A percentile compares a stretch with the other conserved stretches of the same genome.
Conservation (phyloP, 2,888 invertebrate genomes). For the Drosophila mercatorum region DNA sequence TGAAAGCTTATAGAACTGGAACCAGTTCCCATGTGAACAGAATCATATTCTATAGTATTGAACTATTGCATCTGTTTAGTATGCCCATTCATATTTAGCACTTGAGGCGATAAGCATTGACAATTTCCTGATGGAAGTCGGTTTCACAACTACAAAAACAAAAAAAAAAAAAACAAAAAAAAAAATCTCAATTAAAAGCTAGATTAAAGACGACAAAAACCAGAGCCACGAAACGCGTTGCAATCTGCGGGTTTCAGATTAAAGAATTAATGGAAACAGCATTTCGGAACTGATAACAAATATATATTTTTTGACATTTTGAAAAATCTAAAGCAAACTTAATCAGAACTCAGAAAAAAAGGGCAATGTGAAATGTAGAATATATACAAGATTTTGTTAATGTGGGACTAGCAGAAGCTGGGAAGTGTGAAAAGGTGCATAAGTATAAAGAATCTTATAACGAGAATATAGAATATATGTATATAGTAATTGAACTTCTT, state of each 20-base stretch:
- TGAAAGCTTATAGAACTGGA: neutral
- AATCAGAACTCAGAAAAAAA: slow-evolving; percentile 3
- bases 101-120: slow-evolving; percentile 44
- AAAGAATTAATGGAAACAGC: slow-evolving; percentile 18
- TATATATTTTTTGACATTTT: slow-evolving; percentile 11
- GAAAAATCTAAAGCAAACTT: neutral
- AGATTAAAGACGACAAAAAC: slow-evolving; percentile 36
- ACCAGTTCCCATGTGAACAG: neutral
- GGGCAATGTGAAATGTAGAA: slow-evolving; percentile 3
- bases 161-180: too few species aligned
- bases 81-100: neutral
- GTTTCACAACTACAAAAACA: slow-evolving; percentile 11
- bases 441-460: neutral
- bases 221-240: slow-evolving; percentile 16
- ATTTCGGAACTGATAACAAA: slow-evolving; percentile 32
- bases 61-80: slow-evolving; percentile 10
- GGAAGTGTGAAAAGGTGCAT: neutral
- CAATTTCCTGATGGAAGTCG: slow-evolving; percentile 46
- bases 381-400: neutral
- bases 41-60: neutral
- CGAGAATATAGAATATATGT: neutral
- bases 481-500: neutral
- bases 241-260: slow-evolving; percentile 38
- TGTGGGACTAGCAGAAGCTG: neutral
- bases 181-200: slow-evolving; percentile 1